Conservation (phyloP, 92 coral and sea anemone species). For the Galaxea fascicularis region DNA sequence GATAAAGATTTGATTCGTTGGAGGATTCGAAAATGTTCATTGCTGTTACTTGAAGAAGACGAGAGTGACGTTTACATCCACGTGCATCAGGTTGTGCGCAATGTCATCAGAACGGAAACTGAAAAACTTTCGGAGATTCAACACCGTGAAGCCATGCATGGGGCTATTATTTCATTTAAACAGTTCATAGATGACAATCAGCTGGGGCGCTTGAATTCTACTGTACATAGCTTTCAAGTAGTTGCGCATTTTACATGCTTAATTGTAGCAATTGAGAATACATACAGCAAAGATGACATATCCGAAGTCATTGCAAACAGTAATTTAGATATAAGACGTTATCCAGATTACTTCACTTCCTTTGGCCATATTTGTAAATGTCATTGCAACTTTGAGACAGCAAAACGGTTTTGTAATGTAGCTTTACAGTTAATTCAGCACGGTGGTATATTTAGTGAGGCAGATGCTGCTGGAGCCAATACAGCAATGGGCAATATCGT, state of each 20-base stretch:
- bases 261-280: not conserved
- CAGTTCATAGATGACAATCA: not conserved
- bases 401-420: not conserved
- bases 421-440: not conserved
- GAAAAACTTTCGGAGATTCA: not conserved
- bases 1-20: constrained; percentile 40
- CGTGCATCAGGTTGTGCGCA: constrained; percentile 3
- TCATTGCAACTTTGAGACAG: not conserved
- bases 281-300: not conserved
- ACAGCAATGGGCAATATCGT: not conserved
- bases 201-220: not conserved
- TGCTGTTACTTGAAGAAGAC: constrained; percentile 38
- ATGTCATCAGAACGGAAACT: not conserved
- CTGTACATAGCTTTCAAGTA: not conserved
- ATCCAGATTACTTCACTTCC: not conserved
- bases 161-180: not conserved
- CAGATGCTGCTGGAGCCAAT: not conserved
- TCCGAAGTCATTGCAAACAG: not conserved
- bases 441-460: not conserved
- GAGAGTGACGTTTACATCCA: constrained; percentile 17
- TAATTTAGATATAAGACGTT: not conserved
- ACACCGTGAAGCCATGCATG: not conserved
- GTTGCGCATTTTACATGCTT: not conserved
- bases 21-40: constrained; percentile 39
- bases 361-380: not conserved